Evolutionary conservation across 1,140 invertebrate species (phyloP).

Genomic region (Anastatus disparis): DNA sequence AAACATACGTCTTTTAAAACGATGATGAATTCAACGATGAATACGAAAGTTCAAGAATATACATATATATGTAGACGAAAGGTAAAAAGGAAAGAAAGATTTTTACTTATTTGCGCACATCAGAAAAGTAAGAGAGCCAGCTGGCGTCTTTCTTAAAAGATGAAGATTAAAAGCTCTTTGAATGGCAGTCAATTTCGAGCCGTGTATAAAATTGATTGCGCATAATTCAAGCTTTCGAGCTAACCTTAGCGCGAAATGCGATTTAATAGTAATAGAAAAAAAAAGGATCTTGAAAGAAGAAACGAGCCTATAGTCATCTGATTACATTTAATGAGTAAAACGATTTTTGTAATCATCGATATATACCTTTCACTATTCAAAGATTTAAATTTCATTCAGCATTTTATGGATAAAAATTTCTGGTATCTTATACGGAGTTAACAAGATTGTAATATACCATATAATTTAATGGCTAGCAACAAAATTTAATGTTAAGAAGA

Average conservation of each 20-base stretch:
- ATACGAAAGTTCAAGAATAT: no score
- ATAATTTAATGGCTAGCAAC: no score
- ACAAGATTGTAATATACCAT: background rate
- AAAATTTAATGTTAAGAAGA: no score
- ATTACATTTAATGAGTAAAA: constrained; percentile 21
- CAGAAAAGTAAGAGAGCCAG: background rate
- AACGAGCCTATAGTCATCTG: background rate
- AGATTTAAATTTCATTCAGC: background rate
- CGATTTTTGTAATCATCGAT: background rate
- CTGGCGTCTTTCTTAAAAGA: constrained; percentile 1
- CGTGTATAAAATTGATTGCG: constrained; percentile 28
- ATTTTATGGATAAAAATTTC: background rate
- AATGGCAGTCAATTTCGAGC: constrained; percentile 30
- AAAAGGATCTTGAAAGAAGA: background rate
- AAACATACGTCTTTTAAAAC: background rate
- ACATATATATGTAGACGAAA: background rate
- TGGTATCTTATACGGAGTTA: background rate
- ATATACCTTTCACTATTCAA: background rate
- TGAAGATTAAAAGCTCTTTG: constrained; percentile 35
- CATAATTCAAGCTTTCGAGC: constrained; percentile 10
- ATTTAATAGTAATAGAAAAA: constrained; percentile 21
- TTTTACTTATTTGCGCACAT: background rate
- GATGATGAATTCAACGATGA: no score
- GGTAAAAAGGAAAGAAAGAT: background rate
- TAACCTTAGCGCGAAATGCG: background rate